Evolutionary conservation across 1,140 invertebrate species (phyloP).

Genomic region (Drosophila malerkotliana): DNA sequence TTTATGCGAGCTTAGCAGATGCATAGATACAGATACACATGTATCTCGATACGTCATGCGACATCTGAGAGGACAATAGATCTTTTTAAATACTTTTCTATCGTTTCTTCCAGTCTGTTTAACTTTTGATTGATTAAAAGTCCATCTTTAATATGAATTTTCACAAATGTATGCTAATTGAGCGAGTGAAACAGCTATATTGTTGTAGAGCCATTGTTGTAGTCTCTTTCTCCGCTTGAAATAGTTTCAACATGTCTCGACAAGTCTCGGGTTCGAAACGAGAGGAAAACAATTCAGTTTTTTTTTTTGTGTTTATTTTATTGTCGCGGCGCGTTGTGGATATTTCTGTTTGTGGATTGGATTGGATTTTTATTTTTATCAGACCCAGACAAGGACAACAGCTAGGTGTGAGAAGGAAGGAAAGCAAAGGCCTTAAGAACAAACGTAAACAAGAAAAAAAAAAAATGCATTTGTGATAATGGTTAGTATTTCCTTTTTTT

Average conservation of each 20-base stretch:
- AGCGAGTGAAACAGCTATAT: slow-evolving; percentile 6
- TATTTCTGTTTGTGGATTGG: slow-evolving; percentile 50
- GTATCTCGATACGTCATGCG: slow-evolving; percentile 35
- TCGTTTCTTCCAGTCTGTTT: not conserved
- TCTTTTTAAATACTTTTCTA: slow-evolving; percentile 11
- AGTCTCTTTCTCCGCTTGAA: slow-evolving; percentile 47
- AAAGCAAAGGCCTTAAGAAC: not conserved
- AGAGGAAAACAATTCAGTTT: slow-evolving; percentile 38
- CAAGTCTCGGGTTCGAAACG: too few relatives aligned
- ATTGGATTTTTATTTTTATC: slow-evolving; percentile 62
- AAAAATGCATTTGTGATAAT: slow-evolving; percentile 51
- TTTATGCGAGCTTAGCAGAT: slow-evolving; percentile 55
- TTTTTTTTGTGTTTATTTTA: slow-evolving; percentile 53
- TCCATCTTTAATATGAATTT: slow-evolving; percentile 18
- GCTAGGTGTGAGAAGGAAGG: not conserved
- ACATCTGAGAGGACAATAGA: slow-evolving; percentile 24
- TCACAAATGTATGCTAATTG: slow-evolving; percentile 59
- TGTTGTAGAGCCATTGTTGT: slow-evolving; percentile 12
- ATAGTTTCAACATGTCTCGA: slow-evolving; percentile 60
- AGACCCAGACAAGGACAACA: slow-evolving; percentile 37
- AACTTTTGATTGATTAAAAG: not conserved
- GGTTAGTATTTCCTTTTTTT: slow-evolving; percentile 33
- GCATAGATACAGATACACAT: slow-evolving; percentile 56
- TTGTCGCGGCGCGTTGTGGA: slow-evolving; percentile 41
- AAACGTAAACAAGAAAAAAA: slow-evolving; percentile 50